Conservation (phyloP, 2,113 vertebrate genomes). For the Morone chrysops region DNA sequence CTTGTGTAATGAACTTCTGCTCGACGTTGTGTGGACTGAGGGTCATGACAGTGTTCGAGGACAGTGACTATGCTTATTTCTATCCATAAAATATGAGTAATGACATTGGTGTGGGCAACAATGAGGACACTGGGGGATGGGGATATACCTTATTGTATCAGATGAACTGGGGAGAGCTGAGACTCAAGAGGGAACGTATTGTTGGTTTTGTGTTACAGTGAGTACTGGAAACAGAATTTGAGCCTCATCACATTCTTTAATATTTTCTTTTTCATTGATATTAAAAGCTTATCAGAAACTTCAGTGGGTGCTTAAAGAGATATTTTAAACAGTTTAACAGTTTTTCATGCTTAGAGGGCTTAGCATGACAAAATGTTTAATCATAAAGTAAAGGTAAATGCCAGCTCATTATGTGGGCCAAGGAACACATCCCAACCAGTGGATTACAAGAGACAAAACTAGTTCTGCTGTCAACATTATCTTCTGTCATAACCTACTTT, state of each 20-base stretch:
- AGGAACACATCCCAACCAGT: no score
- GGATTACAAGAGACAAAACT: neutral
- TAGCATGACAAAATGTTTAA: neutral
- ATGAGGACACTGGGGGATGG: neutral
- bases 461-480: neutral
- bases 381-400: neutral
- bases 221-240: neutral
- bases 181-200: constrained; percentile 26
- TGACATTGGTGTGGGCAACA: constrained; percentile 11
- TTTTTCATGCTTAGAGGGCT: neutral
- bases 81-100: neutral
- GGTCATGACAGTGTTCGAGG: neutral
- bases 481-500: neutral
- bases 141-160: constrained; percentile 17
- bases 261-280: neutral
- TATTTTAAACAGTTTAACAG: neutral
- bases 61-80: neutral
- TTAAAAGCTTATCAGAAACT: neutral
- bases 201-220: constrained; percentile 40
- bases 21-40: neutral
- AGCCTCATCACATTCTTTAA: constrained; percentile 21
- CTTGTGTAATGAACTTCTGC: constrained; percentile 38
- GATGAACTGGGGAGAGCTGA: constrained; percentile 34
- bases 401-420: neutral
- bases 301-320: neutral